These are phyloP conservation scores for Rhynchomys soricoides DNA, from an alignment of 2,113 vertebrate species.

Conservation along the genomic window DNA sequence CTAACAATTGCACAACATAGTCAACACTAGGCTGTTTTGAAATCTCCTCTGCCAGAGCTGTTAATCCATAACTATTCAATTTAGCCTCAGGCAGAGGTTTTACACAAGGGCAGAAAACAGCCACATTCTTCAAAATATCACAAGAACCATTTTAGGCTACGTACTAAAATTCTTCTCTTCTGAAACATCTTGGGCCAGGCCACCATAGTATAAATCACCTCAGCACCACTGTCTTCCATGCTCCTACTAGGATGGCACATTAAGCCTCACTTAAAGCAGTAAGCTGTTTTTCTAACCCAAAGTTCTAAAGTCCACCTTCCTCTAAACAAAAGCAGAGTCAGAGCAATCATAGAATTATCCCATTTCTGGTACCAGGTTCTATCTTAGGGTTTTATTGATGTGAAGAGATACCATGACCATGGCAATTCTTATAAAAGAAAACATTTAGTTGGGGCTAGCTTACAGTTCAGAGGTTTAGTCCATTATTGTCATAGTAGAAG, in stretches of 20 bases:
- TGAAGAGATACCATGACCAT: neutral
- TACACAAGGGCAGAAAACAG: neutral
- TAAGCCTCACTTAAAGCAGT: neutral
- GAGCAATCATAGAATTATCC: neutral
- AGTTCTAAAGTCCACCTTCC: neutral
- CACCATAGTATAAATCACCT: neutral
- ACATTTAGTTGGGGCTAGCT: neutral
- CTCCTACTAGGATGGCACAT: neutral
- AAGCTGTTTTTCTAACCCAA: neutral
- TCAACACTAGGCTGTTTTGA: neutral
- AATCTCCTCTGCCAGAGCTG: neutral
- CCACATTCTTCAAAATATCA: neutral
- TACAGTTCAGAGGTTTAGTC: neutral
- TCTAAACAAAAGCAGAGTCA: neutral
- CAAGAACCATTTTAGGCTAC: neutral
- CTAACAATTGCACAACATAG: neutral
- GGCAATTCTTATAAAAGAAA: neutral
- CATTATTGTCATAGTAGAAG: neutral
- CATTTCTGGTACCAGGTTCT: neutral
- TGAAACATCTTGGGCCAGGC: neutral
- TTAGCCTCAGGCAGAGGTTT: neutral
- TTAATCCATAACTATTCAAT: neutral
- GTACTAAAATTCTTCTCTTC: neutral
- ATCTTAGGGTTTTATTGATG: neutral
- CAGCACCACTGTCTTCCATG: neutral